Evolutionary conservation across 53 echinoderm and acorn worm genomes (phyloP), one percentile per base, ranked within the genome.

Genomic region (Holothuria leucospilota): DNA sequence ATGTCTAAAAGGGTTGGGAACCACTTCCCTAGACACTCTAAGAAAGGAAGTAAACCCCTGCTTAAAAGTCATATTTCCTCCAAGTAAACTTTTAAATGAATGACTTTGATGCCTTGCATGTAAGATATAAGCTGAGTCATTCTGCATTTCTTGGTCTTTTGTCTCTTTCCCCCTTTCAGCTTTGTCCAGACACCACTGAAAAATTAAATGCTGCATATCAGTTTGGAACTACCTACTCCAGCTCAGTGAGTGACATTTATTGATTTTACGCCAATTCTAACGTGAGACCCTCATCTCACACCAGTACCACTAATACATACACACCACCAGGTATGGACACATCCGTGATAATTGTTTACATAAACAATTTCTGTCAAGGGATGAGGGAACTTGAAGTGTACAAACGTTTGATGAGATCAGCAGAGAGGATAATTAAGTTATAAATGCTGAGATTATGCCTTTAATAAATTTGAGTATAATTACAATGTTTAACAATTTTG

Each of bases 201-300:
- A 92, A 86, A 64, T 84, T 95, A 93, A 90, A 99, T 70, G 99
- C 99, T 25, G 99, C 99, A 2, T 99, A 88, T n/a, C 62, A 42
- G 13, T 99, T 95, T 94, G 99, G 92, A 34, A 95, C 92, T 15
- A 95, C 95, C 20, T 99, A 92, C 88, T 77, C 62, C 18, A 93
- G 92, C 90, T 93, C 90, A 81, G 96, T 96, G 82, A 85, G 94
- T 89, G 79, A 8, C 2, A 20, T 34, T 53, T 74, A 26, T 18
- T 26, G 5, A 11, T 2, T 12, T 24, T 14, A 29, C 7, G 4
- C 2, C 9, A 8, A 13, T 23, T 3, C 9, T 24, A 20, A 6
- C n/a, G 2, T 15, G 39, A 14, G 14, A 42, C 5, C 46, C n/a
- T 74, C 29, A 10, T 29, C 1, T 24, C 20, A 25, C 16, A 20